phyloP scores from a whole-genome alignment of 2,797 vertebrate genomes.

The Crypturellus tataupa region DNA sequence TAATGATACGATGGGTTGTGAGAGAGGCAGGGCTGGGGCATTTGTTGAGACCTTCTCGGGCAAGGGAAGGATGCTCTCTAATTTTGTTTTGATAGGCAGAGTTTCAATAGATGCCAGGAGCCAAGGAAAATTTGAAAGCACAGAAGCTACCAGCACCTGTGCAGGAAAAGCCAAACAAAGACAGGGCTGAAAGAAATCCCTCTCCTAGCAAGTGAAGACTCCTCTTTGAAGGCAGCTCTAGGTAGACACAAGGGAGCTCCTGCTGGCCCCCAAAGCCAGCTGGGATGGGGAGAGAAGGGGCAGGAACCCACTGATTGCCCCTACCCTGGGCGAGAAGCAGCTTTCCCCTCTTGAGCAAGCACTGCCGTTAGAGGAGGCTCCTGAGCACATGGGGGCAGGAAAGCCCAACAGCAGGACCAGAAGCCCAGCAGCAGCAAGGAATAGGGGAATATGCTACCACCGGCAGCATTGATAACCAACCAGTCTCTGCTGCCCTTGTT shows the following conservation, averaged over 20 bases:
- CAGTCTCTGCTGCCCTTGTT: not conserved
- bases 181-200: constrained; percentile 29
- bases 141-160: constrained; percentile 27
- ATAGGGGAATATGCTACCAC: not conserved
- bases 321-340: not conserved
- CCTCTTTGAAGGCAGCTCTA: constrained; percentile 72
- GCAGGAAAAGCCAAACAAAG: constrained; percentile 45
- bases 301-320: not conserved
- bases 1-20: not conserved
- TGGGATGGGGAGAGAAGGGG: not conserved
- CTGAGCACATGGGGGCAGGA: not conserved
- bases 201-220: constrained; percentile 55
- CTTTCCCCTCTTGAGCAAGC: not conserved
- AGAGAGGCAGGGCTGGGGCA: not conserved
- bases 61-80: not conserved
- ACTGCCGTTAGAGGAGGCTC: rapidly evolving
- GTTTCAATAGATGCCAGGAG: not conserved
- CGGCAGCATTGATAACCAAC: constrained; percentile 36
- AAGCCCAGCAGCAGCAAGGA: constrained; percentile 15
- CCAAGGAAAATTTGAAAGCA: not conserved
- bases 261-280: constrained; percentile 38
- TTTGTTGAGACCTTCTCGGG: rapidly evolving
- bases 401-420: not conserved
- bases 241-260: constrained; percentile 60
- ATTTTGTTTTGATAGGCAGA: not conserved